phyloP scores from a whole-genome alignment of 2,797 vertebrate genomes.

The Platyrinchus mystaceus region DNA sequence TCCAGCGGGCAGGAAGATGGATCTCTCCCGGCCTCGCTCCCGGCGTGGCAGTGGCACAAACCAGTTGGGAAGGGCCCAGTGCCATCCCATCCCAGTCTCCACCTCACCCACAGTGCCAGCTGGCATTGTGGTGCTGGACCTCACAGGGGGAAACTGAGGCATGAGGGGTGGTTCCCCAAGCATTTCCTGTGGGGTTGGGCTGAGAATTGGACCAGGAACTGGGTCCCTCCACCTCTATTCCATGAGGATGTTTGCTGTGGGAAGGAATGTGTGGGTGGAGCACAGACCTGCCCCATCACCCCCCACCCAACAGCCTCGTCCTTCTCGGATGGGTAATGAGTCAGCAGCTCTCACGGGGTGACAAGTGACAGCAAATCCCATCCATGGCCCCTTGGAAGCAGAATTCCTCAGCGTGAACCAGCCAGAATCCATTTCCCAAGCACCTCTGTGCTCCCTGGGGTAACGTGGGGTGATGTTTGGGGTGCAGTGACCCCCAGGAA shows the following conservation, averaged over 20 bases:
- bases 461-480: accelerated
- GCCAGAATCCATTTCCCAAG: constrained; percentile 17
- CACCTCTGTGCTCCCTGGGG: accelerated
- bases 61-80: not conserved
- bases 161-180: accelerated
- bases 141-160: not conserved
- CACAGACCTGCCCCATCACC: not conserved
- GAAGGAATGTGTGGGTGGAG: not conserved
- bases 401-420: not conserved
- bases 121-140: accelerated
- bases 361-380: constrained; percentile 24
- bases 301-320: accelerated
- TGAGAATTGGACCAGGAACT: accelerated
- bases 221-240: accelerated
- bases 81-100: accelerated
- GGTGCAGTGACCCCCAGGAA: not conserved
- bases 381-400: not conserved
- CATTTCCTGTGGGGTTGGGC: accelerated
- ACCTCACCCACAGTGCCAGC: accelerated
- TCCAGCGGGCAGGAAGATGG: constrained; percentile 41
- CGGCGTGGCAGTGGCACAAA: not conserved
- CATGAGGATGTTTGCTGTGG: accelerated
- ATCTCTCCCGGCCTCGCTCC: not conserved
- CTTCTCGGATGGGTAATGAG: accelerated
- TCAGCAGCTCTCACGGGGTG: not conserved